Base-by-base conservation (phyloP, 2,113 vertebrate species). In the Cynopterus brachyotis region DNA sequence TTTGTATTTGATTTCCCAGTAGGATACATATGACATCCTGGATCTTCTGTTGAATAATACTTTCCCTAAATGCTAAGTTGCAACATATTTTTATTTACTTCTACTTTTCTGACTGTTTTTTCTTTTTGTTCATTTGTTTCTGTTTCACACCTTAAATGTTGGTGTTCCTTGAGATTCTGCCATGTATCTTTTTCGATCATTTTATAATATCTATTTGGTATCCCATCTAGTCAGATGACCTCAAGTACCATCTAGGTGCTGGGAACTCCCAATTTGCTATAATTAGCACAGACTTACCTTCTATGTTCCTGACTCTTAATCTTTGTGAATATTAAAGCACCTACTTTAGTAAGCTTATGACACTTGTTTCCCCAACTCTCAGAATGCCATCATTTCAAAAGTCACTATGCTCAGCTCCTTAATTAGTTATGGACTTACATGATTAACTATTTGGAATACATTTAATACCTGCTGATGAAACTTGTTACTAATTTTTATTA, bases 1-100 rank as follows among this genome's bases (percentile, higher is more conserved):
- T 11, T 79, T 24, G 59, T 57, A 19, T 4, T 35, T 47, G 42
- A 19, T 17, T 24, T 42, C 5, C 24, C 9, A 10, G 42, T 13
- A 22, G 24, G 12, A 3, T 3, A 1, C 28, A 5, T 2, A 1
- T 4, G n/a, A 13, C 6, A 32, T 17, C 9, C 0, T 2, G 11
- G 2, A 17, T 5, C 53, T 19, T 78, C 20, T 53, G n/a, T 4
- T 35, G 67, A 67, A 8, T 3, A 37, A 20, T 7, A 35, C 0
- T 40, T 91, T 19, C 16, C 37, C 30, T 35, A 35, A 45, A 69
- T 24, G 47, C 7, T 2, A 15, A 13, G 70, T 53, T 53, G 12
- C 6, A 45, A 62, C 2, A 24, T 35, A 1, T 57, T 75, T 45
- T 6, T 40, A 32, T 64, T 76, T 20, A 22, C 35, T 40, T n/a